phyloP scores from a whole-genome alignment of 2,113 vertebrate genomes.

The Caretta caretta region DNA sequence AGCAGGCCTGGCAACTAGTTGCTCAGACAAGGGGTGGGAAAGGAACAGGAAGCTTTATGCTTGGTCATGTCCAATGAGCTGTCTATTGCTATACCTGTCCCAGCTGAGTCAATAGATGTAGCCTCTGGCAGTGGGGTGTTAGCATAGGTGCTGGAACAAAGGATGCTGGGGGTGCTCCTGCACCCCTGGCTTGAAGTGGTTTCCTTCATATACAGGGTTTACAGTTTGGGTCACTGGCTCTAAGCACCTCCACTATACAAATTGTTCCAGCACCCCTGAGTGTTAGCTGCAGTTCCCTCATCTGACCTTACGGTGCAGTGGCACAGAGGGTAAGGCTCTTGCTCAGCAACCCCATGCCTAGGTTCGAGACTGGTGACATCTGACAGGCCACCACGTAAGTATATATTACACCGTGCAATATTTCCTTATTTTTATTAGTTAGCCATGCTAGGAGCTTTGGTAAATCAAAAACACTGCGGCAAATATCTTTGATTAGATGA shows the following conservation, averaged over 20 bases:
- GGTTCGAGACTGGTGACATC: not conserved
- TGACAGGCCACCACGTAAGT: not conserved
- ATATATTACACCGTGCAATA: not conserved
- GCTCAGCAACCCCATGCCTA: not conserved
- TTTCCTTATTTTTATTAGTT: conserved; percentile 4
- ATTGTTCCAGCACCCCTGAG: not conserved
- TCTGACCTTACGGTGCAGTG: not conserved
- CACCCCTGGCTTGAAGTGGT: too few species aligned
- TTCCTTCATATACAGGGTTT: too few species aligned
- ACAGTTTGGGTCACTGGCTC: too few species aligned
- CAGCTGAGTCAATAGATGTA: not conserved
- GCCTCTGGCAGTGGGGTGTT: not conserved
- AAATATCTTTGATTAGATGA: not conserved
- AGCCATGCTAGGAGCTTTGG: fast-evolving
- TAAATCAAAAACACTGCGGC: not conserved
- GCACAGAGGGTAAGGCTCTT: not conserved
- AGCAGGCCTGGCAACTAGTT: not conserved
- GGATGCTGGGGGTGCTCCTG: too few species aligned
- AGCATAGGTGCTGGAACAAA: not conserved
- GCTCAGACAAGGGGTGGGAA: not conserved
- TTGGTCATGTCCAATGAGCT: not conserved
- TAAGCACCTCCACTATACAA: too few species aligned
- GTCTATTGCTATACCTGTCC: not conserved
- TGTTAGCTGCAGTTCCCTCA: not conserved
- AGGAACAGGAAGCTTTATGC: not conserved